Evolutionary conservation across 2,113 vertebrate species (phyloP).

Genomic region (Catagonus wagneri): DNA sequence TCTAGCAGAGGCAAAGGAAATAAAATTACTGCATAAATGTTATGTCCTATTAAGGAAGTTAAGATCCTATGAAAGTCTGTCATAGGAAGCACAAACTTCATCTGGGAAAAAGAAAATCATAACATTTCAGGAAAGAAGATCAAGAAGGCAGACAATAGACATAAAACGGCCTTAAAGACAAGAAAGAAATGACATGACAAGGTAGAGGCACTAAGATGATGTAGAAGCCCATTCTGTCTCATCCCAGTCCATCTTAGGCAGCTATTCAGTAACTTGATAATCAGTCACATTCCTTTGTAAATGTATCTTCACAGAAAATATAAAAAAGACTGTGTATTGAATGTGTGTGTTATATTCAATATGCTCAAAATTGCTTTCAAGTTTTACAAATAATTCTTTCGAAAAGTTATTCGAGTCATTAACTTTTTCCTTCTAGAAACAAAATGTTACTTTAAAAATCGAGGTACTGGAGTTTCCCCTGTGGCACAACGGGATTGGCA

Average conservation of each 20-base stretch:
- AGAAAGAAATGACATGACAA: background rate
- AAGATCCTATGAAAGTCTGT: background rate
- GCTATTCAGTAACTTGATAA: background rate
- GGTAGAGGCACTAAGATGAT: background rate
- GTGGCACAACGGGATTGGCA: too few relatives aligned
- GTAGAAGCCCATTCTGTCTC: background rate
- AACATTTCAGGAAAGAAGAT: background rate
- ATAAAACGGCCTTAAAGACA: background rate
- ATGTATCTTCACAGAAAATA: background rate
- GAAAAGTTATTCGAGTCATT: background rate
- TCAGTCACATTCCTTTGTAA: background rate
- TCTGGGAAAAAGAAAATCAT: background rate
- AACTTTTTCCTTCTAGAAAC: background rate
- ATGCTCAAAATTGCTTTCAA: background rate
- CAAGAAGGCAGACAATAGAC: background rate
- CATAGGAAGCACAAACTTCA: background rate
- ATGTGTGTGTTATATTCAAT: background rate
- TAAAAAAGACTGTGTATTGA: background rate
- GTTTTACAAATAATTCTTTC: background rate
- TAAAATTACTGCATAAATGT: background rate
- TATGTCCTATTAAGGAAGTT: background rate
- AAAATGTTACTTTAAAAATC: conserved; percentile 4
- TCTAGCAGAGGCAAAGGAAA: background rate
- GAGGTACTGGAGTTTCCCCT: too few relatives aligned
- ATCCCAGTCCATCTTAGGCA: background rate